phyloP scores from a whole-genome alignment of 2,888 invertebrate species.

The Mactromeris polynyma region DNA sequence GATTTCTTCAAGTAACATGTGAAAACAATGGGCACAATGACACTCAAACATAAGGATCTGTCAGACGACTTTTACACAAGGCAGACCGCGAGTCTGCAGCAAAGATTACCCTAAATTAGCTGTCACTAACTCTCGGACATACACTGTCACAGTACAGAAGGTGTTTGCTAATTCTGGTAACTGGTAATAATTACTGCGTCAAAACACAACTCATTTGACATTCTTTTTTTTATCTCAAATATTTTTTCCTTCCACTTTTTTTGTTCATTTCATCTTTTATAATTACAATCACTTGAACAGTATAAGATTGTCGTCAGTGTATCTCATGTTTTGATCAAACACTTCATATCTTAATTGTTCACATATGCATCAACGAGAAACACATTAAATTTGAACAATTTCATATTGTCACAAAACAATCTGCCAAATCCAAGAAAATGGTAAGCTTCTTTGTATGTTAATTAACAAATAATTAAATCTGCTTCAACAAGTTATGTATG shows the following conservation, averaged over 20 bases:
- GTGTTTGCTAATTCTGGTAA: constrained; percentile 5
- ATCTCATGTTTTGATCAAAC: background rate
- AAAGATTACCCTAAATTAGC: constrained; percentile 37
- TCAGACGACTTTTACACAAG: constrained; percentile 26
- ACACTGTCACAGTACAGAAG: constrained; percentile 11
- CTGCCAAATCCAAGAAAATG: background rate
- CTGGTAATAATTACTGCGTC: constrained; percentile 11
- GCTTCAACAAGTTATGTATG: no score
- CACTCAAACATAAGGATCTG: constrained; percentile 40
- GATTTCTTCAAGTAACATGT: constrained; percentile 28
- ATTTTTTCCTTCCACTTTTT: background rate
- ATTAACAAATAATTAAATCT: no score
- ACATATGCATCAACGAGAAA: background rate
- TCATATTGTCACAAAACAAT: background rate
- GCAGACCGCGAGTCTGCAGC: constrained; percentile 35
- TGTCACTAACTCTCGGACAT: constrained; percentile 38
- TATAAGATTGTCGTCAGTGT: background rate
- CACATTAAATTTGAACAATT: background rate
- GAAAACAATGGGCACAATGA: constrained; percentile 34
- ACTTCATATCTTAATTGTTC: background rate
- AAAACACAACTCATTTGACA: background rate
- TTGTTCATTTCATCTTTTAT: constrained; percentile 10
- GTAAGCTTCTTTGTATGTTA: background rate
- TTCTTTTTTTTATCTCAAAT: background rate
- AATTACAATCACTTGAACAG: background rate